Percentiles rank a stretch among this genome's conserved stretches.
Evolutionary conservation across 2,888 invertebrate species (phyloP).

Genomic region (Rhagium mordax): DNA sequence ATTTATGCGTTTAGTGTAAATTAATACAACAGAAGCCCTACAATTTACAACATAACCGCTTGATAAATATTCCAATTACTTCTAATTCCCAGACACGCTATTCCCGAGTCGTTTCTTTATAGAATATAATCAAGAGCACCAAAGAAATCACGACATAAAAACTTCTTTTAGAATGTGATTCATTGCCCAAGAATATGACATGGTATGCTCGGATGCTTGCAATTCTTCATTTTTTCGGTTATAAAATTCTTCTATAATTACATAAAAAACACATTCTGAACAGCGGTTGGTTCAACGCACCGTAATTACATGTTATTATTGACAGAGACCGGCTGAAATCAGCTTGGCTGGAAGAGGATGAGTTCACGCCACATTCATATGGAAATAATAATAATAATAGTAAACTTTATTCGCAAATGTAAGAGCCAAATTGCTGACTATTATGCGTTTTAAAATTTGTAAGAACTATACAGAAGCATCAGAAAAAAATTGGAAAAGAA

Average conservation of each 20-base stretch:
- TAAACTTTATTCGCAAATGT: too few relatives aligned
- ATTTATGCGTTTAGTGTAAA: background rate
- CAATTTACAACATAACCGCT: background rate
- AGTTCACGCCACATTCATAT: conserved; percentile 17
- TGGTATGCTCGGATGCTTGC: conserved; percentile 36
- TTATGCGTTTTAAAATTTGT: too few relatives aligned
- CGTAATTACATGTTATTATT: conserved; percentile 38
- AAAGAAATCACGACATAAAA: conserved; percentile 22
- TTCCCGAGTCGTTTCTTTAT: conserved; percentile 12
- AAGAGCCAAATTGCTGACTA: too few relatives aligned
- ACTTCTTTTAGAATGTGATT: conserved; percentile 26
- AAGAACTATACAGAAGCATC: too few relatives aligned
- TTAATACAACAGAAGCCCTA: background rate
- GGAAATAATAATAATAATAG: conserved; percentile 22
- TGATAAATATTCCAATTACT: conserved; percentile 31
- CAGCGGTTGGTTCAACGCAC: conserved; percentile 36
- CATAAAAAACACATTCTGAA: conserved; percentile 34
- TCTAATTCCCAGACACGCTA: conserved; percentile 20
- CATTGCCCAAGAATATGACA: conserved; percentile 32
- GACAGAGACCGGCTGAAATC: conserved; percentile 17
- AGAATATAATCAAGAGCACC: conserved; percentile 11
- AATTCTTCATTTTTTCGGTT: conserved; percentile 36
- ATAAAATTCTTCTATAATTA: conserved; percentile 42
- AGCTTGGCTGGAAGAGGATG: background rate
- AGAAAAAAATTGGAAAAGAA: too few relatives aligned